phyloP scores from a whole-genome alignment of 2,797 vertebrate species.

The Monodelphis domestica region DNA sequence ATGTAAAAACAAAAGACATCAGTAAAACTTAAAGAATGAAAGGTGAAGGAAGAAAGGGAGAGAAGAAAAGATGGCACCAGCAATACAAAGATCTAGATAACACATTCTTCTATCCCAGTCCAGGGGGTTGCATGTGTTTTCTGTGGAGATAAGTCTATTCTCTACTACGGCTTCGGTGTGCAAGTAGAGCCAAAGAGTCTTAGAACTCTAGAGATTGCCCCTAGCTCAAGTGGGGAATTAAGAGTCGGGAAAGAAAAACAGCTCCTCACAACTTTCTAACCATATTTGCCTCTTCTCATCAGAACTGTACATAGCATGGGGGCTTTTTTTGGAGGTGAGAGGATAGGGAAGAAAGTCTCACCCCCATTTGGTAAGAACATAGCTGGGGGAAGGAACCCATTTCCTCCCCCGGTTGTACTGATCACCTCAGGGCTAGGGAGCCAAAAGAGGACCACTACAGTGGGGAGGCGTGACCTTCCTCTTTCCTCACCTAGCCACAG shows the following conservation, averaged over 20 bases:
- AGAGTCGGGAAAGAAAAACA: neutral
- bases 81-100: neutral
- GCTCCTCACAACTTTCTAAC: neutral
- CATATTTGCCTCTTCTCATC: neutral
- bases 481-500: neutral
- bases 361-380: neutral
- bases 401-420: neutral
- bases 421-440: neutral
- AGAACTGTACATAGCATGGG: neutral
- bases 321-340: neutral
- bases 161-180: neutral
- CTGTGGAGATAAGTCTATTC: neutral
- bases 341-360: neutral
- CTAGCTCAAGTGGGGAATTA: neutral
- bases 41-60: neutral
- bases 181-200: neutral
- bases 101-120: neutral
- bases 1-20: neutral
- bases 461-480: neutral
- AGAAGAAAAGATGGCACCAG: neutral
- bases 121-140: neutral
- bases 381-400: neutral
- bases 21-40: neutral
- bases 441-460: neutral
- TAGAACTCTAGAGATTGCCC: neutral